These are phyloP conservation scores for Cryptus armator DNA, from an alignment of 2,888 invertebrate species.

Conservation along the genomic window DNA sequence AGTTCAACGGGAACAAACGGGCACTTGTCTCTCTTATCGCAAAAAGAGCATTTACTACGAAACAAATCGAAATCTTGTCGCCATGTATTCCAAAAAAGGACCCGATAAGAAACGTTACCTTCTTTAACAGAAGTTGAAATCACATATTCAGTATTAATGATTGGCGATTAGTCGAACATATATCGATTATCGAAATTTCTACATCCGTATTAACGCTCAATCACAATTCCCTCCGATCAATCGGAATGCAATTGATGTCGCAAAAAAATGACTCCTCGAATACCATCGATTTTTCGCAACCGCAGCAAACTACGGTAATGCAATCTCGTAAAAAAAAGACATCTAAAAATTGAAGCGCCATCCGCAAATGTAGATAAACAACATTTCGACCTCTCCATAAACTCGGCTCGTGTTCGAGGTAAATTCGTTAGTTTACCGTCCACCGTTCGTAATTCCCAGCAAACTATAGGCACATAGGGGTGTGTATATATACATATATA, in stretches of 20 bases:
- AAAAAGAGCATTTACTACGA: neutral
- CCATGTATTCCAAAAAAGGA: neutral
- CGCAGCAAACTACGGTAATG: no score
- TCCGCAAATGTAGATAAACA: slow-evolving; percentile 1
- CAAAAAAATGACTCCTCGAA: no score
- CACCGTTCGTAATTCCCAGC: slow-evolving; percentile 71
- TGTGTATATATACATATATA: neutral
- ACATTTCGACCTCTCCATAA: slow-evolving; percentile 5
- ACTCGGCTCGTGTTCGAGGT: slow-evolving; percentile 50
- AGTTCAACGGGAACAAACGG: slow-evolving; percentile 12
- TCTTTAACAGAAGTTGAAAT: no score
- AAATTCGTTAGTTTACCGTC: slow-evolving; percentile 78
- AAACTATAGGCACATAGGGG: slow-evolving; percentile 18
- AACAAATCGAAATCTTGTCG: neutral
- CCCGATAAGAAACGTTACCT: neutral
- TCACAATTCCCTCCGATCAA: no score
- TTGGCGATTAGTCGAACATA: no score
- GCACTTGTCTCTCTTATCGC: neutral
- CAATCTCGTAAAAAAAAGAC: neutral
- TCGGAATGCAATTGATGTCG: no score
- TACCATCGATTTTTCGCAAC: no score
- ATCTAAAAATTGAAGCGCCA: slow-evolving; percentile 3
- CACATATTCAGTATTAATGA: no score
- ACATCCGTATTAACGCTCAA: no score
- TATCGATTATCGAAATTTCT: no score